Evolutionary conservation across 2,113 vertebrate species (phyloP).

Genomic region (Chrysemys picta): DNA sequence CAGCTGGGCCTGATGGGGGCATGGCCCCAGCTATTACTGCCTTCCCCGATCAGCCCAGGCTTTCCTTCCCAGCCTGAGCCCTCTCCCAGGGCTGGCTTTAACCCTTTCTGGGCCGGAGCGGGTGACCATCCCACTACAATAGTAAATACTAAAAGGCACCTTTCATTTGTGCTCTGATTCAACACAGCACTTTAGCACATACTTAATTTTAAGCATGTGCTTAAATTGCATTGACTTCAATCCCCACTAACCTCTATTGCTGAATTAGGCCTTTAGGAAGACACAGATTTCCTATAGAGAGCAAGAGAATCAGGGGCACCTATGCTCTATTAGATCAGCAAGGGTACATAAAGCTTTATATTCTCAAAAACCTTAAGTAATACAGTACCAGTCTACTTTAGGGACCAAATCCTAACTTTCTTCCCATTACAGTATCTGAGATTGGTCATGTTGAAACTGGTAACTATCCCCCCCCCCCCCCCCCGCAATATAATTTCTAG

Average conservation of each 20-base stretch:
- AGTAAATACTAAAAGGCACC: not conserved
- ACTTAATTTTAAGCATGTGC: constrained; percentile 65
- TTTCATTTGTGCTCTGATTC: constrained; percentile 17
- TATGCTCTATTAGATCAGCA: constrained; percentile 25
- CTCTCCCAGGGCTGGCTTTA: too few relatives aligned
- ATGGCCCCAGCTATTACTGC: too few relatives aligned
- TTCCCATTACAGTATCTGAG: not conserved
- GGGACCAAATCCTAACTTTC: not conserved
- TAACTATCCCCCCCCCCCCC: not conserved
- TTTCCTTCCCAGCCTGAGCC: too few relatives aligned
- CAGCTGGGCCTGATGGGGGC: too few relatives aligned
- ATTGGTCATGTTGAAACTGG: not conserved
- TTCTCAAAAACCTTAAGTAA: not conserved
- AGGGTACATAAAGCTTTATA: not conserved
- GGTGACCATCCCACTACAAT: not conserved
- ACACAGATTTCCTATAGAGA: constrained; percentile 68
- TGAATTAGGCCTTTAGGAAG: constrained; percentile 61
- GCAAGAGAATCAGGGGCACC: constrained; percentile 60
- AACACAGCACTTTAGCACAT: constrained; percentile 42
- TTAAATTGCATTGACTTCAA: constrained; percentile 64
- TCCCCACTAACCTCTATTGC: constrained; percentile 59
- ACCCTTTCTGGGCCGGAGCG: too few relatives aligned
- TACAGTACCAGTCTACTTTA: not conserved
- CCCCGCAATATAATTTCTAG: not conserved
- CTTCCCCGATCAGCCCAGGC: too few relatives aligned